Evolutionary conservation across 2,797 vertebrate species (phyloP).

Genomic region (Pseudochirops cupreus): DNA sequence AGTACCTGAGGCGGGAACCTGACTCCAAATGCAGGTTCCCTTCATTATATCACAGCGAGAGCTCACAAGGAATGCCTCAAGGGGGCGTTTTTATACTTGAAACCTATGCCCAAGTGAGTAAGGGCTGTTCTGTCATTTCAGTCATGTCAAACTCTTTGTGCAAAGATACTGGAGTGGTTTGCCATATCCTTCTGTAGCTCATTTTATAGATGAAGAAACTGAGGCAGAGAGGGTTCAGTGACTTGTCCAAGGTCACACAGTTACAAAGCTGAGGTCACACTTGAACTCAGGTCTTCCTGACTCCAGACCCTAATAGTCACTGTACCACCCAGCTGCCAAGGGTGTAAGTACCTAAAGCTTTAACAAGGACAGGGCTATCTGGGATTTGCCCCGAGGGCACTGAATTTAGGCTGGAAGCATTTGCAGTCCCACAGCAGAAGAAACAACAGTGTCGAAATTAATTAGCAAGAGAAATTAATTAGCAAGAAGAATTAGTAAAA

Average conservation of each 20-base stretch:
- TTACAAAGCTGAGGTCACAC: neutral
- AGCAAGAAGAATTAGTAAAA: neutral
- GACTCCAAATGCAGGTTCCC: neutral
- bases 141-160: neutral
- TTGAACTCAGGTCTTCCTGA: neutral
- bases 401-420: neutral
- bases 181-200: neutral
- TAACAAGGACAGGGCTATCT: neutral
- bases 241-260: neutral
- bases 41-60: neutral
- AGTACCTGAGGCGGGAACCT: neutral
- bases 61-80: neutral
- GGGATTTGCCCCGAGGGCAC: neutral
- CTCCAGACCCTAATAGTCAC: neutral
- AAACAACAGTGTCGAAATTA: neutral
- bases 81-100: neutral
- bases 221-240: neutral
- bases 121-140: neutral
- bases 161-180: neutral
- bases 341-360: neutral
- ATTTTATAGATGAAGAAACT: neutral
- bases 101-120: neutral
- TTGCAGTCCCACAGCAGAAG: neutral
- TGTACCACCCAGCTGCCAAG: neutral
- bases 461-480: no score